These are phyloP conservation scores for Lepus oiostolus DNA, from an alignment of 2,797 vertebrate genomes.

Conservation along the genomic window DNA sequence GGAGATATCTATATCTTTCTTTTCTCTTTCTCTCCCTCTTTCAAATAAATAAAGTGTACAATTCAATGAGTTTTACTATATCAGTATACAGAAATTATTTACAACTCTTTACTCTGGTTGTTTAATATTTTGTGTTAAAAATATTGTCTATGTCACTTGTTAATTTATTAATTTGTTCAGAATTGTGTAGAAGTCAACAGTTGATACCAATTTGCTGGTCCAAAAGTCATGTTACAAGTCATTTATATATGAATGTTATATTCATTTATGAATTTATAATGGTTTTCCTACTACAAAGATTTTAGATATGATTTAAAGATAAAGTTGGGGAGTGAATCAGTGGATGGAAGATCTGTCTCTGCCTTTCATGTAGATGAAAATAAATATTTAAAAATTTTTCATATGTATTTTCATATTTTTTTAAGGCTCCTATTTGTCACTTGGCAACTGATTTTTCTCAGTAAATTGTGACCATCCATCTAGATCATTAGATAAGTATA, in stretches of 20 bases:
- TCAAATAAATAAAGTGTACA: not conserved
- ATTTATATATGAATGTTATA: constrained; percentile 4
- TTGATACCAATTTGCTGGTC: constrained; percentile 13
- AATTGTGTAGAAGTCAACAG: constrained; percentile 9
- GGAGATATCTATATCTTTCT: no score
- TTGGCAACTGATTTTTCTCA: constrained; percentile 16
- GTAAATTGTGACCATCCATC: not conserved
- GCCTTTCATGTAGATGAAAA: no score
- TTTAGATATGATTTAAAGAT: constrained; percentile 24
- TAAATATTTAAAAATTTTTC: no score
- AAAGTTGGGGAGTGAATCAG: not conserved
- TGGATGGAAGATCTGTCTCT: no score
- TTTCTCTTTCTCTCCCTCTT: no score
- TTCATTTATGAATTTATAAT: not conserved
- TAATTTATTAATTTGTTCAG: constrained; percentile 22
- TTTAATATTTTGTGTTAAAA: constrained; percentile 31
- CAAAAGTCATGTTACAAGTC: constrained; percentile 32
- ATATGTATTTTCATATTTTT: no score
- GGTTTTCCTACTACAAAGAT: not conserved
- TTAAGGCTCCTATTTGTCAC: not conserved
- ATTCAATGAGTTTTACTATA: constrained; percentile 34
- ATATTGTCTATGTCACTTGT: not conserved
- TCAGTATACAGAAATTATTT: not conserved
- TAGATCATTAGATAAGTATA: not conserved
- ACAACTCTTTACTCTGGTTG: not conserved